A percentile compares a stretch with the other conserved stretches of the same genome.
Conservation (phyloP, 1,140 invertebrate genomes). For the Rhopalosiphum padi region DNA sequence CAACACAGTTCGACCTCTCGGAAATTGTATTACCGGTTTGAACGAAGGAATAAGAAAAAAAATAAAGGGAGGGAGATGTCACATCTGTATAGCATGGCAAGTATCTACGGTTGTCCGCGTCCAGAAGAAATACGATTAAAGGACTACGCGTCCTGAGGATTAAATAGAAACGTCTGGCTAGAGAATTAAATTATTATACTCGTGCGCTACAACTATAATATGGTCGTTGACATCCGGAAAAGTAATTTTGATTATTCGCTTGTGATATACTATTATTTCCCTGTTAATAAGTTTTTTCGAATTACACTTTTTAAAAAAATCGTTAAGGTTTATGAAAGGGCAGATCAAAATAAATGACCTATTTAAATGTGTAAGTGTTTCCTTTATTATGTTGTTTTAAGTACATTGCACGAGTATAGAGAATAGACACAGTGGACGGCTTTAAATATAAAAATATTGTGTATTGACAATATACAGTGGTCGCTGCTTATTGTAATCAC, state of each 20-base stretch:
- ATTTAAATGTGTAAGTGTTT: background rate
- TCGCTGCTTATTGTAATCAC: too few relatives aligned
- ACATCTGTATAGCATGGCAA: background rate
- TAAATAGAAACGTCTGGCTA: background rate
- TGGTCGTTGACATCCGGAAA: background rate
- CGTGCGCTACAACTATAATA: background rate
- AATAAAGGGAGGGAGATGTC: background rate
- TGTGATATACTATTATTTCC: background rate
- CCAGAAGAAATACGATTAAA: background rate
- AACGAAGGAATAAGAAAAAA: background rate
- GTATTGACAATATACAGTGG: too few relatives aligned
- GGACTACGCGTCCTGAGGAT: background rate
- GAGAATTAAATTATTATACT: background rate
- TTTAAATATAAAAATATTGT: background rate
- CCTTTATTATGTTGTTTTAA: background rate
- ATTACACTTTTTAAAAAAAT: background rate
- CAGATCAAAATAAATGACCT: too few relatives aligned
- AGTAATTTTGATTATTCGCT: background rate
- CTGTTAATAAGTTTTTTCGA: background rate
- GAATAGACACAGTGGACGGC: too few relatives aligned
- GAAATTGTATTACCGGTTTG: background rate
- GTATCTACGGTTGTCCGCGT: background rate
- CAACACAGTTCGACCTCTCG: background rate
- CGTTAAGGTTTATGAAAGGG: too few relatives aligned
- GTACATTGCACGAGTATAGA: too few relatives aligned